phyloP scores from a whole-genome alignment of 2,888 invertebrate genomes.

The Drosophila testacea region DNA sequence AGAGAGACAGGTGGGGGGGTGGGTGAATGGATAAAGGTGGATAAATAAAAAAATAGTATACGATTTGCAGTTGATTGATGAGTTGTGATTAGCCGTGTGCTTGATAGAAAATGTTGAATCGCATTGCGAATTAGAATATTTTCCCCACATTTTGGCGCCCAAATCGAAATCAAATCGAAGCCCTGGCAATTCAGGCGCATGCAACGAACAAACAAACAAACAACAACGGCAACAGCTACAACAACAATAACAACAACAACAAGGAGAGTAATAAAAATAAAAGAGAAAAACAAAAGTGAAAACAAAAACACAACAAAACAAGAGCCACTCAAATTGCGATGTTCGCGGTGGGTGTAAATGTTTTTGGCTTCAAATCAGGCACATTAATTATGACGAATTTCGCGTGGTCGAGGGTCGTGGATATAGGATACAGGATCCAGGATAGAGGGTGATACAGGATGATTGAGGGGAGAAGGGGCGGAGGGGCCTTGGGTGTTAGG shows the following conservation, averaged over 20 bases:
- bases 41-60: slow-evolving; percentile 4
- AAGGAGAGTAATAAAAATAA: slow-evolving; percentile 2
- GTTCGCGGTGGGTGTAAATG: slow-evolving; percentile 37
- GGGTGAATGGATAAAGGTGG: background rate
- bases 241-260: slow-evolving; percentile 1
- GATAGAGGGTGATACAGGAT: background rate
- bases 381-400: slow-evolving; percentile 74
- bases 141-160: slow-evolving; percentile 36
- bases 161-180: slow-evolving; percentile 68
- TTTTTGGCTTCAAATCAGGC: slow-evolving; percentile 64
- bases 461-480: background rate
- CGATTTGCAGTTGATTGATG: slow-evolving; percentile 25
- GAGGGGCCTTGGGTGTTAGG: background rate
- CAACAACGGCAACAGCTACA: slow-evolving; percentile 3
- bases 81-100: slow-evolving; percentile 40
- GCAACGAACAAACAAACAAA: slow-evolving; percentile 29
- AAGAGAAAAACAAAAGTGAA: slow-evolving; percentile 15
- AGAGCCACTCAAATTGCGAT: slow-evolving; percentile 41
- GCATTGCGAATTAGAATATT: slow-evolving; percentile 59
- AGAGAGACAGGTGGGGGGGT: background rate
- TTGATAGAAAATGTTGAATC: slow-evolving; percentile 16
- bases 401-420: background rate
- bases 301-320: slow-evolving; percentile 16
- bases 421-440: background rate
- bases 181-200: slow-evolving; percentile 18